These are phyloP conservation scores for Fulmarus glacialis DNA, from an alignment of 2,113 vertebrate genomes.

Conservation along the genomic window DNA sequence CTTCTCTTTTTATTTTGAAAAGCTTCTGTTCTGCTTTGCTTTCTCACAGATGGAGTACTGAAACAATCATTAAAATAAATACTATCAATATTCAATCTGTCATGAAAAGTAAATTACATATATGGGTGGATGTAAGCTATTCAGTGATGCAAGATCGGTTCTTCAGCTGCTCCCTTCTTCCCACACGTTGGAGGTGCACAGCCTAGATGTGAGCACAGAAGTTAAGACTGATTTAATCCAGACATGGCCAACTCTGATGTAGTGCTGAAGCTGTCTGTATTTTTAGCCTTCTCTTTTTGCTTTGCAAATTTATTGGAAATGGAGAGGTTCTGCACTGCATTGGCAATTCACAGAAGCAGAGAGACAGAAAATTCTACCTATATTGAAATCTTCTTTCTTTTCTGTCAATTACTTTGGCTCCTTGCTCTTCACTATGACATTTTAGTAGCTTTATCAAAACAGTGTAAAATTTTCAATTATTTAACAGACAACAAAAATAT, in stretches of 20 bases:
- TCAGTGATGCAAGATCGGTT: background rate
- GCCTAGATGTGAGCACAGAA: background rate
- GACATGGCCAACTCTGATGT: background rate
- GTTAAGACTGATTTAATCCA: background rate
- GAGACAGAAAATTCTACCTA: background rate
- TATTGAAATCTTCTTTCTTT: background rate
- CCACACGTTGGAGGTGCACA: background rate
- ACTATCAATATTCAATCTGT: conserved; percentile 32
- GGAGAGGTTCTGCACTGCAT: background rate
- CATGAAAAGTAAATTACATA: background rate
- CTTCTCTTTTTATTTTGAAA: conserved; percentile 37
- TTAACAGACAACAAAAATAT: background rate
- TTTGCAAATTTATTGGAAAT: background rate
- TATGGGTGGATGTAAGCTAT: background rate
- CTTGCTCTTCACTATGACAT: background rate
- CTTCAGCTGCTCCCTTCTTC: background rate
- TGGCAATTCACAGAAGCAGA: background rate
- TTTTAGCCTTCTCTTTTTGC: background rate
- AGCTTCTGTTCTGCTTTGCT: conserved; percentile 47
- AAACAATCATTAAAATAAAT: conserved; percentile 44
- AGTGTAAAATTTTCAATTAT: background rate
- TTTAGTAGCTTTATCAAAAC: background rate
- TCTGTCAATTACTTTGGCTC: background rate
- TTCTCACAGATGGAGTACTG: background rate
- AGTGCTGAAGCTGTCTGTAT: background rate